A percentile compares a stretch with the other conserved stretches of the same genome.
phyloP scores from a whole-genome alignment of 2,113 vertebrate genomes.

The Scopus umbretta region DNA sequence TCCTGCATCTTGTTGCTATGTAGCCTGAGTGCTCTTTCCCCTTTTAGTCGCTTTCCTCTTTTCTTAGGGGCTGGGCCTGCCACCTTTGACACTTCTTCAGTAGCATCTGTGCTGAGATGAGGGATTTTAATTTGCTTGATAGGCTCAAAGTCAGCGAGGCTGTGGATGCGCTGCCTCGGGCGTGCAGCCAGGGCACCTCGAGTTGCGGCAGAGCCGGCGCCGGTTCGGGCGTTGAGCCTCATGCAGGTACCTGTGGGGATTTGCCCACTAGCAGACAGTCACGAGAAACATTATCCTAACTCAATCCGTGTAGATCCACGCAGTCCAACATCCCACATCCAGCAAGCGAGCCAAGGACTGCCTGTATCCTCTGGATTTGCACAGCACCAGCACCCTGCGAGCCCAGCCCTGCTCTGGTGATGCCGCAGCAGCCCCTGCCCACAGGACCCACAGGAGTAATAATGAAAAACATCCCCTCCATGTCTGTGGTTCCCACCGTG shows the following conservation, averaged over 20 bases:
- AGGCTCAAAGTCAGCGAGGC: not conserved
- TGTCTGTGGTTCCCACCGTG: fast-evolving
- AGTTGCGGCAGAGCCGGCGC: not conserved
- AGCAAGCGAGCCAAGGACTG: not conserved
- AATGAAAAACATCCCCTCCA: too few species aligned
- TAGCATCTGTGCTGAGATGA: not conserved
- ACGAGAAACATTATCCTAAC: not conserved
- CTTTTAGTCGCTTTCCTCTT: not conserved
- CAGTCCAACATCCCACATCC: not conserved
- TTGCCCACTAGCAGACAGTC: not conserved
- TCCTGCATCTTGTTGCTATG: not conserved
- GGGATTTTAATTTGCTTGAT: not conserved
- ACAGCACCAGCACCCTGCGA: fast-evolving
- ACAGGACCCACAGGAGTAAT: fast-evolving
- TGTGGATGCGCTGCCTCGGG: not conserved
- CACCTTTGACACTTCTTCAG: not conserved
- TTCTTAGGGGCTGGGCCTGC: not conserved
- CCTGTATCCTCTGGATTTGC: not conserved
- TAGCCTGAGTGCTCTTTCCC: not conserved
- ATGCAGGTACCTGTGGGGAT: not conserved
- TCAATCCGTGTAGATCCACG: not conserved
- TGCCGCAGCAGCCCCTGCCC: too few species aligned
- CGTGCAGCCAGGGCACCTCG: not conserved
- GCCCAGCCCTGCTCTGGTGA: not conserved
- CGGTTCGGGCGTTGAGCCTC: not conserved